Evolutionary conservation across 2,797 vertebrate species (phyloP), one percentile per base, ranked within the genome.

Genomic region (Poeciliopsis presidionis): DNA sequence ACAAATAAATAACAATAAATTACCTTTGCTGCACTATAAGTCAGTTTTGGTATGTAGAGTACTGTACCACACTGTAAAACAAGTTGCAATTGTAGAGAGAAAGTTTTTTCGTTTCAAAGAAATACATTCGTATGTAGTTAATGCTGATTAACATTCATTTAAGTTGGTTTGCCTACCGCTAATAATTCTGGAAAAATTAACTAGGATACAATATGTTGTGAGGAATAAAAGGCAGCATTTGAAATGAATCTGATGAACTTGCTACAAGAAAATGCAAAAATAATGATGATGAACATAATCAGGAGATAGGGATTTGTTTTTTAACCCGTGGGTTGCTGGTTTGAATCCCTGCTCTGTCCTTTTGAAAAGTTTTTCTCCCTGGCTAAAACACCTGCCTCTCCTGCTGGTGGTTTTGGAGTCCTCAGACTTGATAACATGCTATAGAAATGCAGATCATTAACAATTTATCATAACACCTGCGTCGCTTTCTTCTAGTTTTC

Each of bases 1-100:
- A 30, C 36, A 28, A 55, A 41, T 75, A 73, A 76, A 18, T 53
- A 41, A 73, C n/a, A 61, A 41, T 75, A 73, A 74, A 20, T 65
- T 28, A 73, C 5, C n/a, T 5, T 13, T 59, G 6, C 59, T 63
- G 59, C 30, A 30, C 13, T n/a, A 4, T n/a, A 61, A 61, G 2
- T 14, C 4, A 61, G 14, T 28, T 16, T 16, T 63, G 59, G 6
- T 33, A 13, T 18, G 30, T 63, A 30, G 16, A 9, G 7, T 53
- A 53, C 8, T 47, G 46, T 28, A 28, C n/a, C 30, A 47, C 51
- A 4, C 51, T 25, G 51, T 20, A 63, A 36, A 30, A 36, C 14
- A 30, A 63, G 28, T 61, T 61, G n/a, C 59, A 61, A 16, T 18
- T 30, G 59, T 63, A 63, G 59, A 63, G 13, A 3, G 14, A 63